A percentile compares a stretch with the other conserved stretches of the same genome.
Evolutionary conservation across 1,140 invertebrate species (phyloP).

Genomic region (Microplitis demolitor): DNA sequence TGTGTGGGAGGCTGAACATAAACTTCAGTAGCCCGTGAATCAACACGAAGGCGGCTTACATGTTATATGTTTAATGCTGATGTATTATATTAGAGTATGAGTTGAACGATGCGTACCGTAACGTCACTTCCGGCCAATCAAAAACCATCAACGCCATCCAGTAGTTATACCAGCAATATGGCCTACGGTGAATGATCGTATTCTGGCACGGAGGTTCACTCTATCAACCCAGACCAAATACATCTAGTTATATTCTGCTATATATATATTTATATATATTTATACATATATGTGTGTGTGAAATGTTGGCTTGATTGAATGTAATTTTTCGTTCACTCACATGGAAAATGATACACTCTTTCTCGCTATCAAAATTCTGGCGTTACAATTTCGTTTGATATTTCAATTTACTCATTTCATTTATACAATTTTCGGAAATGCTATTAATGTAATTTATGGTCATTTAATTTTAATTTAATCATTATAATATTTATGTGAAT

Average conservation of each 20-base stretch:
- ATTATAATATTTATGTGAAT: not conserved
- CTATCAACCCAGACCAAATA: conserved; percentile 1
- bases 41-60: conserved; percentile 21
- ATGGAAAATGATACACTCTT: conserved; percentile 15
- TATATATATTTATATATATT: conserved; percentile 29
- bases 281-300: no score
- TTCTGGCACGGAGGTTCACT: not conserved
- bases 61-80: no score
- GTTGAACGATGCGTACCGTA: conserved; percentile 46
- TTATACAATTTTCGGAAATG: no score
- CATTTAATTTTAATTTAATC: not conserved
- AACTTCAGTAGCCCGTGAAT: conserved; percentile 17
- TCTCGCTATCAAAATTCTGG: not conserved
- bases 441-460: no score
- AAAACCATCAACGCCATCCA: conserved; percentile 54
- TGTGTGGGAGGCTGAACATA: conserved; percentile 17
- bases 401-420: no score
- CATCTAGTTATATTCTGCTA: not conserved
- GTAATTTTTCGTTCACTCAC: conserved; percentile 40
- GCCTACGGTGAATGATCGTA: conserved; percentile 20
- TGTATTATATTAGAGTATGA: conserved; percentile 24
- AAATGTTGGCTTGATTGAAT: conserved; percentile 44
- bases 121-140: conserved; percentile 62
- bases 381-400: not conserved
- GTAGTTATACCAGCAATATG: not conserved